phyloP scores from a whole-genome alignment of 1,140 invertebrate genomes.

The Apolygus lucorum region DNA sequence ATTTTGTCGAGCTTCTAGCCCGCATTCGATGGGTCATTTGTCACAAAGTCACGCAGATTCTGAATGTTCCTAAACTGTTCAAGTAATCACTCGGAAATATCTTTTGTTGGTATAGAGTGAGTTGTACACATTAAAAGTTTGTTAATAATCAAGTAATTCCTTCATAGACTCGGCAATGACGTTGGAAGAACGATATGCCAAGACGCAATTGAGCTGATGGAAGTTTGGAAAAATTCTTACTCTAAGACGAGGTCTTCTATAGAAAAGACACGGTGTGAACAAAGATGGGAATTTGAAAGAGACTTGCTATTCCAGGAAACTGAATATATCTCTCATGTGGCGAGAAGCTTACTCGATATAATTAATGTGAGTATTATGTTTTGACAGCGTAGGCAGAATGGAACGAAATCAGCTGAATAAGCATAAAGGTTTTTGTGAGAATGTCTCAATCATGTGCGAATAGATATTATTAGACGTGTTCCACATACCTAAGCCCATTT shows the following conservation, averaged over 20 bases:
- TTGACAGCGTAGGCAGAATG: no score
- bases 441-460: no score
- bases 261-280: constrained; percentile 68
- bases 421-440: no score
- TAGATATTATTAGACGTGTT: no score
- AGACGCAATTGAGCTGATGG: constrained; percentile 56
- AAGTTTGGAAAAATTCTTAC: constrained; percentile 65
- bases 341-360: constrained; percentile 63
- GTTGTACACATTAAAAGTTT: no score
- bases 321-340: constrained; percentile 72
- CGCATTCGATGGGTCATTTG: constrained; percentile 58
- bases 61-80: constrained; percentile 42
- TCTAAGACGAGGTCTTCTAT: constrained; percentile 65
- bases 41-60: constrained; percentile 36
- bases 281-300: constrained; percentile 84
- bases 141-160: constrained; percentile 17
- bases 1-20: constrained; percentile 69
- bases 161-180: constrained; percentile 43
- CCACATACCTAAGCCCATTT: no score
- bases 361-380: constrained; percentile 47
- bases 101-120: no score
- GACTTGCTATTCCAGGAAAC: constrained; percentile 67
- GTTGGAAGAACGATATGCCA: constrained; percentile 34
- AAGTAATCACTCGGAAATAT: no score
- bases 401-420: no score